Evolutionary conservation across 2,888 invertebrate genomes (phyloP).

Genomic region (Diploptera punctata): DNA sequence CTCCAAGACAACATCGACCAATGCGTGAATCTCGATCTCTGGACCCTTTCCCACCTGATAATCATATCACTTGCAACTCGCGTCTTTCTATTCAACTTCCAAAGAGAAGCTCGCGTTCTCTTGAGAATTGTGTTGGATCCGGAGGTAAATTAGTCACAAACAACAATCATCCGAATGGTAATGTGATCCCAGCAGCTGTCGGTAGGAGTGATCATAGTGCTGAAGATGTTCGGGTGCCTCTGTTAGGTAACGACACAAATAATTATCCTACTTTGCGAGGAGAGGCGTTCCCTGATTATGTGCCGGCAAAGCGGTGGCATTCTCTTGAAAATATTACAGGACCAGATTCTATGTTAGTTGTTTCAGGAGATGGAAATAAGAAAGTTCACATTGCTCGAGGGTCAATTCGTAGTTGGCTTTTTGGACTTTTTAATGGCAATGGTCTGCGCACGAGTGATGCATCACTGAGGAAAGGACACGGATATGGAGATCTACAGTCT

Average conservation of each 20-base stretch:
- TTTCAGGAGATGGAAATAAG: constrained; percentile 53
- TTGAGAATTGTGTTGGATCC: constrained; percentile 60
- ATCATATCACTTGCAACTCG: constrained; percentile 31
- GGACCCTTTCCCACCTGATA: constrained; percentile 63
- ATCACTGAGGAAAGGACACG: constrained; percentile 59
- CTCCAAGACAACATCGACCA: constrained; percentile 41
- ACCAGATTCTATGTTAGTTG: constrained; percentile 43
- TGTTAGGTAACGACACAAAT: constrained; percentile 56
- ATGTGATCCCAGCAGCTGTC: constrained; percentile 55
- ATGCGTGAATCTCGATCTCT: constrained; percentile 69
- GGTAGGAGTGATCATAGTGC: constrained; percentile 49
- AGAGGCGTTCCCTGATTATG: constrained; percentile 50
- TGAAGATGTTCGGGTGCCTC: constrained; percentile 58
- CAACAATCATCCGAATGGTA: constrained; percentile 63
- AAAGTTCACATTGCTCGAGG: constrained; percentile 68
- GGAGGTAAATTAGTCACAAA: constrained; percentile 54
- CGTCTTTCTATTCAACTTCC: constrained; percentile 45
- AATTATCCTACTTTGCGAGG: constrained; percentile 29
- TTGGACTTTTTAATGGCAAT: constrained; percentile 75
- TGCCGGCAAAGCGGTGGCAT: constrained; percentile 74
- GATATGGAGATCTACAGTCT: constrained; percentile 62
- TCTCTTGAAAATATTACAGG: constrained; percentile 73
- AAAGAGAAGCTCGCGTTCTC: constrained; percentile 54
- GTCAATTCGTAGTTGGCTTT: constrained; percentile 75
- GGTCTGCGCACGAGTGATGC: constrained; percentile 71